phyloP scores from a whole-genome alignment of 2,888 invertebrate genomes.

The Carabus problematicus region DNA sequence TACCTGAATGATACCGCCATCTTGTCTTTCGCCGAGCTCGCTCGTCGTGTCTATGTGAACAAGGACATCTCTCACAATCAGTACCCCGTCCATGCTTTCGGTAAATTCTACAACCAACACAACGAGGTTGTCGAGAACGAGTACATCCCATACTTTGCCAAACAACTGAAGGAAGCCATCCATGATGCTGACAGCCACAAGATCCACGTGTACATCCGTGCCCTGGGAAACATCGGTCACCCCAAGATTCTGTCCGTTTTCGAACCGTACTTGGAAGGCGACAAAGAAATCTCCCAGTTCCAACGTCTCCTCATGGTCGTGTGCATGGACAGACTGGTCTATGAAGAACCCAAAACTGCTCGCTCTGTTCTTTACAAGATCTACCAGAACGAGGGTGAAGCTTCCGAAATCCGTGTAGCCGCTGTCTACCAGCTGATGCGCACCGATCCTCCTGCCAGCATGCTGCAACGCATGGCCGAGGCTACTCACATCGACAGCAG shows the following conservation, averaged over 20 bases:
- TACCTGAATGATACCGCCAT: slow-evolving; percentile 66
- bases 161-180: slow-evolving; percentile 64
- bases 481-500: slow-evolving; percentile 70
- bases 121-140: slow-evolving; percentile 61
- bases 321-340: slow-evolving; percentile 63
- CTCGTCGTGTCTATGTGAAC: slow-evolving; percentile 68
- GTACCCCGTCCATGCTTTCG: slow-evolving; percentile 72
- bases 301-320: slow-evolving; percentile 70
- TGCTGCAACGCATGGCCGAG: slow-evolving; percentile 75
- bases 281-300: slow-evolving; percentile 64
- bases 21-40: slow-evolving; percentile 66
- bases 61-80: slow-evolving; percentile 64
- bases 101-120: slow-evolving; percentile 64
- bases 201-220: slow-evolving; percentile 68
- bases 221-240: slow-evolving; percentile 72
- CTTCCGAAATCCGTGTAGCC: slow-evolving; percentile 70
- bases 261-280: slow-evolving; percentile 73
- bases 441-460: slow-evolving; percentile 65
- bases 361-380: slow-evolving; percentile 70
- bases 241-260: slow-evolving; percentile 67
- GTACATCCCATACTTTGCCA: slow-evolving; percentile 67
- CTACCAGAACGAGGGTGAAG: slow-evolving; percentile 70
- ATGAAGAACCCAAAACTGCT: slow-evolving; percentile 62
- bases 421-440: slow-evolving; percentile 69
- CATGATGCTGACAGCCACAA: slow-evolving; percentile 63